These are phyloP conservation scores for Cyphomyrmex costatus DNA, from an alignment of 1,140 invertebrate species.

Conservation along the genomic window DNA sequence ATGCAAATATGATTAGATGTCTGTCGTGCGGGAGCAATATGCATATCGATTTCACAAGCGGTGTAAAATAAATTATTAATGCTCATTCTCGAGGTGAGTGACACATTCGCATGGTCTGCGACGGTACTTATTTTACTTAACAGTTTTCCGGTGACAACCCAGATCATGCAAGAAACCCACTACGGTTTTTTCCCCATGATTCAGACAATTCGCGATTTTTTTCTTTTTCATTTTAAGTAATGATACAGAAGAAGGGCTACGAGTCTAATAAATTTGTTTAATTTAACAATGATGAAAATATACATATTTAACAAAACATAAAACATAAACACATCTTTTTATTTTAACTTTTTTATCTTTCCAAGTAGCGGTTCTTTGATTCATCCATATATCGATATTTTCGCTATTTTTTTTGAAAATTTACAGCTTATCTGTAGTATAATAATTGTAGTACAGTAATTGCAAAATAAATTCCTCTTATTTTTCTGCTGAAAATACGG, in stretches of 20 bases:
- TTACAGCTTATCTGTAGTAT: background rate
- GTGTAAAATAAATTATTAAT: constrained; percentile 53
- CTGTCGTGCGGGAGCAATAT: background rate
- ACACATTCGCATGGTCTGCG: constrained; percentile 23
- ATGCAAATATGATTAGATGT: constrained; percentile 47
- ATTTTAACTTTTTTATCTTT: constrained; percentile 9
- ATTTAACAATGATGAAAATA: too few species aligned
- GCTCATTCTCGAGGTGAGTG: constrained; percentile 39
- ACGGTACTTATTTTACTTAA: constrained; percentile 22
- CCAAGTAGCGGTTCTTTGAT: background rate
- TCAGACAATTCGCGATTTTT: too few species aligned
- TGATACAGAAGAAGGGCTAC: too few species aligned
- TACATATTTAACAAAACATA: too few species aligned
- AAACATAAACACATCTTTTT: too few species aligned
- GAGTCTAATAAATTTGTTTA: too few species aligned
- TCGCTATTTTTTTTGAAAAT: background rate
- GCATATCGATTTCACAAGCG: constrained; percentile 49
- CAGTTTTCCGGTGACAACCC: background rate
- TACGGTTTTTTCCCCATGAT: too few species aligned
- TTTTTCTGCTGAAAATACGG: background rate
- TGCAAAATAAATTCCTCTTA: background rate
- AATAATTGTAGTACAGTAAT: background rate
- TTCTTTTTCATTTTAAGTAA: too few species aligned
- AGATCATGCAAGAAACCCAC: too few species aligned
- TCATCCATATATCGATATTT: background rate